Percentiles rank a stretch among this genome's conserved stretches.
Conservation (phyloP, 1,140 invertebrate genomes). For the Drosophila sturtevanti region DNA sequence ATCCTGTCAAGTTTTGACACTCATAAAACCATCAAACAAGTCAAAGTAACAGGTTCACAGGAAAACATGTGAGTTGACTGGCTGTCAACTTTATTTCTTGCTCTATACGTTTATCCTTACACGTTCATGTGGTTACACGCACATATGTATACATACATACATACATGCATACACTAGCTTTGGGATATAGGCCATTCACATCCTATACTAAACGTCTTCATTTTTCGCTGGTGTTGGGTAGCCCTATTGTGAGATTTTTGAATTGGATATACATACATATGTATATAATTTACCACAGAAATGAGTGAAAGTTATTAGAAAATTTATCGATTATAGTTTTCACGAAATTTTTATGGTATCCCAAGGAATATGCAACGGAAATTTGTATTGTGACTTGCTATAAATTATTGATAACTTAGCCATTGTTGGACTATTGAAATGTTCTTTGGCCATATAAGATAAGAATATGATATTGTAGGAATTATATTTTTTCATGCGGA, state of each 20-base stretch:
- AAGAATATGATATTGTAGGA: neutral
- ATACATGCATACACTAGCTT: conserved; percentile 10
- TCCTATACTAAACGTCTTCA: conserved; percentile 1
- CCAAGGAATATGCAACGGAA: too few relatives aligned
- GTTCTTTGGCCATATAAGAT: too few relatives aligned
- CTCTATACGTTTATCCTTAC: conserved; percentile 51
- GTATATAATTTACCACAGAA: too few relatives aligned
- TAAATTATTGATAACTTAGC: too few relatives aligned
- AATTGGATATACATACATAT: too few relatives aligned
- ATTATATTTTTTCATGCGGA: too few relatives aligned
- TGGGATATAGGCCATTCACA: conserved; percentile 25
- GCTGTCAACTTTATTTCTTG: conserved; percentile 57
- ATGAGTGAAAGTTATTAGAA: too few relatives aligned
- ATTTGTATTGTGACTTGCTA: too few relatives aligned
- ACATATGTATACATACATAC: conserved; percentile 16
- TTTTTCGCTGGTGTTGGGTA: neutral
- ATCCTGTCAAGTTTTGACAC: conserved; percentile 75
- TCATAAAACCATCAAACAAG: conserved; percentile 81
- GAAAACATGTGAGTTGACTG: conserved; percentile 45
- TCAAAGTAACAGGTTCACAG: conserved; percentile 75
- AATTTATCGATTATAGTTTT: too few relatives aligned
- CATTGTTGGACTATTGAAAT: too few relatives aligned
- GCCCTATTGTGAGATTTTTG: neutral
- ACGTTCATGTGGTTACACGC: conserved; percentile 23
- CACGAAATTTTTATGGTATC: too few relatives aligned